Evolutionary conservation across 2,113 vertebrate species (phyloP).

Genomic region (Pithys albifrons): DNA sequence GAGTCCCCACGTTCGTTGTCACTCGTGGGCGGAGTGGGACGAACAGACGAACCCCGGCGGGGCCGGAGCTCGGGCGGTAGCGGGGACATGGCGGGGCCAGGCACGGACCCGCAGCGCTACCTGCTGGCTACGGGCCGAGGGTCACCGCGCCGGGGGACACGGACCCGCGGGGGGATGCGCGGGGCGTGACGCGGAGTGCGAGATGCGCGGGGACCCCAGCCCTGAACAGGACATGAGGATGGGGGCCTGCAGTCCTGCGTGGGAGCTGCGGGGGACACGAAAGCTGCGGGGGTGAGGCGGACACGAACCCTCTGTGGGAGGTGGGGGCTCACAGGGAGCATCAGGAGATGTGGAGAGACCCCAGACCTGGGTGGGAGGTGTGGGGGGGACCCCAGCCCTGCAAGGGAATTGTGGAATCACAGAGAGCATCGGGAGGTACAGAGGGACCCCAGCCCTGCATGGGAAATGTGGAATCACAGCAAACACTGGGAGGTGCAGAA

Average conservation of each 20-base stretch:
- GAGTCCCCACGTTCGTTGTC: fast-evolving
- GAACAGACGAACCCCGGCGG: not conserved
- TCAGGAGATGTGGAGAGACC: too few species aligned
- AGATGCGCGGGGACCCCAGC: too few species aligned
- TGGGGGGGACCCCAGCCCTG: not conserved
- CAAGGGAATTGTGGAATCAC: too few species aligned
- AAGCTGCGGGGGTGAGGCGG: too few species aligned
- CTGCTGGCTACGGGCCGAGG: not conserved
- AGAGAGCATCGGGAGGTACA: too few species aligned
- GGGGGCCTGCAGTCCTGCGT: not conserved
- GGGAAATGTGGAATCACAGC: not conserved
- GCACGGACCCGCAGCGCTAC: not conserved
- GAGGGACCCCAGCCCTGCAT: not conserved
- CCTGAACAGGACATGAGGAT: not conserved
- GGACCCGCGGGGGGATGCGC: not conserved
- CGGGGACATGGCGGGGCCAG: not conserved
- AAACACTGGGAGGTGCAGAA: not conserved
- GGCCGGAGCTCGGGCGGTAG: not conserved
- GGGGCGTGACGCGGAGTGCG: fast-evolving
- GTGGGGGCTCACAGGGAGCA: too few species aligned
- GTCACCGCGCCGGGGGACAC: not conserved
- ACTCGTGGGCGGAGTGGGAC: not conserved
- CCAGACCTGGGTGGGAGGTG: not conserved
- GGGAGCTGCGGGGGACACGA: not conserved
- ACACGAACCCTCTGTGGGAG: too few species aligned